phyloP scores from a whole-genome alignment of 2,888 invertebrate species.

The Timema podura region DNA sequence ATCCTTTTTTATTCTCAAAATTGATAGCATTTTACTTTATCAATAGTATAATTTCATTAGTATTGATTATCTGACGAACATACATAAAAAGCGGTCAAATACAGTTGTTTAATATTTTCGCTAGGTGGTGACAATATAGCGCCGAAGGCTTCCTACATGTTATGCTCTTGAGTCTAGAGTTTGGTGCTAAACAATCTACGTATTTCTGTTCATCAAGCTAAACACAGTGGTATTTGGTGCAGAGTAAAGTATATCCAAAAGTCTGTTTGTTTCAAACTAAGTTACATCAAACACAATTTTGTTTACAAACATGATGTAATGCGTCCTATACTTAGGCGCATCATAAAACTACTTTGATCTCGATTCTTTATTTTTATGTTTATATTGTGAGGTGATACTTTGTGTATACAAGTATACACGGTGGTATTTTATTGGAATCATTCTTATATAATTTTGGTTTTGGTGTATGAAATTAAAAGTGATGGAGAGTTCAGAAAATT shows the following conservation, averaged over 20 bases:
- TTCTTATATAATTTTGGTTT: neutral
- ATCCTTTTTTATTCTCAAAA: too few species aligned
- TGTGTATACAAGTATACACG: neutral
- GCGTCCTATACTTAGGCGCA: neutral
- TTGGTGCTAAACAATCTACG: neutral
- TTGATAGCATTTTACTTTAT: too few species aligned
- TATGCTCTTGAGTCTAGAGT: neutral
- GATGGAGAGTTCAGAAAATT: neutral
- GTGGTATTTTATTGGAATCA: neutral
- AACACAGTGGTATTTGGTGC: neutral
- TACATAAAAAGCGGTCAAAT: neutral
- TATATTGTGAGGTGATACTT: neutral
- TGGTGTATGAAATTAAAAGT: neutral
- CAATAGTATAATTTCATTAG: too few species aligned
- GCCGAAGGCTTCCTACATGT: neutral
- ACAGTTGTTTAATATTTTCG: neutral
- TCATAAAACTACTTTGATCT: neutral
- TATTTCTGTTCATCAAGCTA: neutral
- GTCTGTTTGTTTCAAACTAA: neutral
- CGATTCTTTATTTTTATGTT: neutral
- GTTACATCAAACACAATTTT: neutral
- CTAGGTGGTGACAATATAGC: neutral
- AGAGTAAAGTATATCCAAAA: neutral
- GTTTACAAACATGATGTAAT: too few species aligned
- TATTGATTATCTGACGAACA: too few species aligned